Conservation (phyloP, 1,140 invertebrate genomes). For the Ceratoteleas bidentatus region DNA sequence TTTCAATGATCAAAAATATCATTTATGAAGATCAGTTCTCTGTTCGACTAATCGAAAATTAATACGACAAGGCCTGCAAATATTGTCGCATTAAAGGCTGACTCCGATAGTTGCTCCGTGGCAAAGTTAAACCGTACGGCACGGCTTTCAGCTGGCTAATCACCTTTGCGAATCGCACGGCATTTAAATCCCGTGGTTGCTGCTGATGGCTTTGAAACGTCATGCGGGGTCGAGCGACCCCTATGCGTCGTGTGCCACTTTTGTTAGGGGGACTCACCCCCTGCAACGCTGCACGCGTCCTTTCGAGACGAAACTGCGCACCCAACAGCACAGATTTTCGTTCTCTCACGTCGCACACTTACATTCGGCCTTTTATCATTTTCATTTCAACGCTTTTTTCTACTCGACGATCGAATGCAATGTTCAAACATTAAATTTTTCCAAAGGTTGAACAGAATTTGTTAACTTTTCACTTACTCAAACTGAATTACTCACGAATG, state of each 20-base stretch:
- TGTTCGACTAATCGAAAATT: constrained; percentile 35
- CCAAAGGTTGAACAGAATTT: no score
- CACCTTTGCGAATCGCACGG: constrained; percentile 70
- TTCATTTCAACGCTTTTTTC: no score
- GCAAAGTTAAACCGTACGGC: constrained; percentile 65
- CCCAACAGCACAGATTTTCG: constrained; percentile 56
- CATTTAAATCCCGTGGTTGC: constrained; percentile 74
- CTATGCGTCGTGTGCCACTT: constrained; percentile 74
- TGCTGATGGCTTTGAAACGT: constrained; percentile 70
- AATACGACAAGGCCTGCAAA: constrained; percentile 21
- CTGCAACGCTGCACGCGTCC: constrained; percentile 64
- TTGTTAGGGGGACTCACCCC: constrained; percentile 70
- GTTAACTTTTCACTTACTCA: no score
- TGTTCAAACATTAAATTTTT: no score
- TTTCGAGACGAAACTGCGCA: constrained; percentile 52
- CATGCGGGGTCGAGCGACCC: constrained; percentile 67
- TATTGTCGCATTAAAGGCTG: constrained; percentile 59
- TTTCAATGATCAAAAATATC: no score
- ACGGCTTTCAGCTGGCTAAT: constrained; percentile 68
- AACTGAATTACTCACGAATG: no score
- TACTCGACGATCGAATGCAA: no score
- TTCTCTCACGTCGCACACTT: constrained; percentile 34
- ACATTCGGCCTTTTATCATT: constrained; percentile 19
- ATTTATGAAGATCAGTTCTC: no score
- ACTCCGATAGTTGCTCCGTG: constrained; percentile 61